phyloP scores from a whole-genome alignment of 2,888 invertebrate species.

The Acleris emargana region DNA sequence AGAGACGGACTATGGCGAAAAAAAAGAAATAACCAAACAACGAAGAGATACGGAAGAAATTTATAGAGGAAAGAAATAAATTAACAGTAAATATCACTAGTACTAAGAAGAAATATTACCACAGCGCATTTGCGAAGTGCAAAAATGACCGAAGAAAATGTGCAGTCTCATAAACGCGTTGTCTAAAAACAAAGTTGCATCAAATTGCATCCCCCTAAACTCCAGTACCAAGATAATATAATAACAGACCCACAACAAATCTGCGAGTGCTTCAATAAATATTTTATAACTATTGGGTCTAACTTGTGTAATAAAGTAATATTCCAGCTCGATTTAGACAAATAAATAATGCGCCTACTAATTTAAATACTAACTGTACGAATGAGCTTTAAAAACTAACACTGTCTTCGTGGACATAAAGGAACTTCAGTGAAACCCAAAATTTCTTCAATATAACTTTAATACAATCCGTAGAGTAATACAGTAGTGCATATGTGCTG shows the following conservation, averaged over 20 bases:
- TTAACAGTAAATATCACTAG: no score
- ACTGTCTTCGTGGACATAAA: no score
- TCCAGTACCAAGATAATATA: background rate
- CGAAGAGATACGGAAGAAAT: background rate
- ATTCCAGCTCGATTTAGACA: background rate
- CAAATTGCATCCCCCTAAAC: constrained; percentile 1
- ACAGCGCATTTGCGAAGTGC: constrained; percentile 8
- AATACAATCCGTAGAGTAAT: no score
- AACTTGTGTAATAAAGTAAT: constrained; percentile 1
- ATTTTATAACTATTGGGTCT: constrained; percentile 15
- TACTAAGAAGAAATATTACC: background rate
- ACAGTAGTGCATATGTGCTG: no score
- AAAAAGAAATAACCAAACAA: constrained; percentile 19
- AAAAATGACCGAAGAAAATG: constrained; percentile 11
- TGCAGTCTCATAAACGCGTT: constrained; percentile 16
- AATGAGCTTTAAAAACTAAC: background rate
- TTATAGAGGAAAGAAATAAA: no score
- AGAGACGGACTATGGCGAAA: constrained; percentile 2
- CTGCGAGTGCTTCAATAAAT: constrained; percentile 17
- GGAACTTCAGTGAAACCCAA: no score
- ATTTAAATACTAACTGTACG: background rate
- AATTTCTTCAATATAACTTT: no score
- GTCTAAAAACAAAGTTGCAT: constrained; percentile 12
- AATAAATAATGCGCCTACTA: background rate
- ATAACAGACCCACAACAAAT: constrained; percentile 10